Conservation (phyloP, 2,797 vertebrate genomes). For the Rousettus madagascariensis region DNA sequence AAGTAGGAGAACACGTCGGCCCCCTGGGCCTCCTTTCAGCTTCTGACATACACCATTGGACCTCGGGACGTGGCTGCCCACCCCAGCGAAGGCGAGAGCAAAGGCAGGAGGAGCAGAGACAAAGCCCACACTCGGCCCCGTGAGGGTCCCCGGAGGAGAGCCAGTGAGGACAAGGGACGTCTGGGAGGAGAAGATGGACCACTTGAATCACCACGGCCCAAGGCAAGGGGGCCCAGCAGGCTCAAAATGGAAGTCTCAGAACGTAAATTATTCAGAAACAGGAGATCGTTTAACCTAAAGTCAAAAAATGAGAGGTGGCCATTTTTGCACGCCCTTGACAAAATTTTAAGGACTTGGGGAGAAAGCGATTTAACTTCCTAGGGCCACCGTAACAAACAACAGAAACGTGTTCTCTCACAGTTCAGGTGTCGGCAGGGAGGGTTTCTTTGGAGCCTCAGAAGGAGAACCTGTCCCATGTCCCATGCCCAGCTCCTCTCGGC, state of each 20-base stretch:
- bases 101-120: neutral
- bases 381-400: neutral
- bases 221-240: neutral
- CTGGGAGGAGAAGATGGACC: neutral
- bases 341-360: neutral
- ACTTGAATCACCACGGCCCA: neutral
- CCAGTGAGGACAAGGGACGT: accelerated
- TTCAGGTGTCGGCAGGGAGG: neutral
- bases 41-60: accelerated
- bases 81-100: accelerated
- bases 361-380: neutral
- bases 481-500: neutral
- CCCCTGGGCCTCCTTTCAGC: neutral
- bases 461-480: neutral
- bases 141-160: accelerated
- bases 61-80: neutral
- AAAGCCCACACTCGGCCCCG: neutral
- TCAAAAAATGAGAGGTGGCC: neutral
- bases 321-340: neutral
- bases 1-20: accelerated
- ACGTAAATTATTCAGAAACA: neutral
- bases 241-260: neutral
- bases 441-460: neutral
- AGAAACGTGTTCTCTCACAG: accelerated
- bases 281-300: too few relatives aligned